Conservation (phyloP, 2,888 invertebrate genomes). For the Lydus trimaculatus region DNA sequence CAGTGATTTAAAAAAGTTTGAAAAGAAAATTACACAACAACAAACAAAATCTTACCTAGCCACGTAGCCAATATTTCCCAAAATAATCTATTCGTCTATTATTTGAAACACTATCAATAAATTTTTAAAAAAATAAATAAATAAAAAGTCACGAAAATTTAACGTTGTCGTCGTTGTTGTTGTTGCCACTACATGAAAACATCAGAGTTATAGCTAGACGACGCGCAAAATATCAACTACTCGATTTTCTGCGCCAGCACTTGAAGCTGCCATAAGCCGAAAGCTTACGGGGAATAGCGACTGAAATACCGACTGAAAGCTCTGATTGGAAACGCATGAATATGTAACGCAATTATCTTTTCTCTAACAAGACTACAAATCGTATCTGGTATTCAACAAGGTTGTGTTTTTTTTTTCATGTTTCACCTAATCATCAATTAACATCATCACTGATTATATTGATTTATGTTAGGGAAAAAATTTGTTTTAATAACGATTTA, state of each 20-base stretch:
- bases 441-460: not conserved
- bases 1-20: no score
- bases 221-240: conserved; percentile 41
- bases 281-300: conserved; percentile 30
- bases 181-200: conserved; percentile 15
- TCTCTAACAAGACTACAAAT: conserved; percentile 40
- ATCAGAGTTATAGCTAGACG: conserved; percentile 30
- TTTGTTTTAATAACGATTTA: not conserved
- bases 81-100: not conserved
- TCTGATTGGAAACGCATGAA: conserved; percentile 50
- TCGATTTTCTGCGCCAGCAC: conserved; percentile 41
- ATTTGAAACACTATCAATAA: not conserved
- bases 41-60: not conserved
- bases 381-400: conserved; percentile 26
- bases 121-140: not conserved
- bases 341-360: conserved; percentile 48
- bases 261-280: conserved; percentile 38
- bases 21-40: not conserved
- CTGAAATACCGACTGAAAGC: conserved; percentile 22
- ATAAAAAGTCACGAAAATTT: conserved; percentile 23
- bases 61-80: not conserved
- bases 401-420: not conserved
- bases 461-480: not conserved
- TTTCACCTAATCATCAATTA: not conserved
- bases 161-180: not conserved